phyloP scores from a whole-genome alignment of 2,797 vertebrate genomes.

The Hemibagrus guttatus region DNA sequence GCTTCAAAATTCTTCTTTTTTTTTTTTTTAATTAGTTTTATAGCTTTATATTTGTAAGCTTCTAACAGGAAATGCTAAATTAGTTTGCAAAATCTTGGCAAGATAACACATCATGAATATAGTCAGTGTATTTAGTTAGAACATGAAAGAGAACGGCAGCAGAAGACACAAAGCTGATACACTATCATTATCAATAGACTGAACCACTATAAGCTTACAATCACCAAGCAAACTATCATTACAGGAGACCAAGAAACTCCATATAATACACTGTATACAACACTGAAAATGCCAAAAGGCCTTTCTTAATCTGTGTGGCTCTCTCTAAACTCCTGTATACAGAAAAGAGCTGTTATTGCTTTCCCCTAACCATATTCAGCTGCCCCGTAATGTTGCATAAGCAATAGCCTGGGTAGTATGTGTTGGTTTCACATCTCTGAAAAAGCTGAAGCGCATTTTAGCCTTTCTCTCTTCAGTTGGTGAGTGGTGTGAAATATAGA shows the following conservation, averaged over 20 bases:
- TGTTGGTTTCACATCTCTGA: neutral
- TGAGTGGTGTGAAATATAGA: neutral
- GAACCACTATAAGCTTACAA: neutral
- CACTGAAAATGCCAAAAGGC: neutral
- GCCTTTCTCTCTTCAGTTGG: slow-evolving; percentile 8
- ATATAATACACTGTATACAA: neutral
- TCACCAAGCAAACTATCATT: neutral
- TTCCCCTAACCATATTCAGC: neutral
- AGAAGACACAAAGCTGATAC: slow-evolving; percentile 4
- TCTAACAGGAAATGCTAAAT: neutral
- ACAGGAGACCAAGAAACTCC: neutral
- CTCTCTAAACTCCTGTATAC: neutral
- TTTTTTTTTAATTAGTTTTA: neutral
- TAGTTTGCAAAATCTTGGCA: no score
- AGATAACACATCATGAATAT: no score
- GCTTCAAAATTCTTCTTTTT: neutral
- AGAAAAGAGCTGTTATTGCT: neutral
- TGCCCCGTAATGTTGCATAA: neutral
- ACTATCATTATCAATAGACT: neutral
- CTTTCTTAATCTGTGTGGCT: neutral
- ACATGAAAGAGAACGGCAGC: neutral
- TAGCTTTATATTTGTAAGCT: neutral
- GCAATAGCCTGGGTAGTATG: neutral
- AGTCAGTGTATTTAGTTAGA: neutral
- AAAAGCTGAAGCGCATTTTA: neutral